Percentiles rank a stretch among this genome's conserved stretches.
Conservation (phyloP, 2,113 vertebrate genomes). For the Mustela nigripes region DNA sequence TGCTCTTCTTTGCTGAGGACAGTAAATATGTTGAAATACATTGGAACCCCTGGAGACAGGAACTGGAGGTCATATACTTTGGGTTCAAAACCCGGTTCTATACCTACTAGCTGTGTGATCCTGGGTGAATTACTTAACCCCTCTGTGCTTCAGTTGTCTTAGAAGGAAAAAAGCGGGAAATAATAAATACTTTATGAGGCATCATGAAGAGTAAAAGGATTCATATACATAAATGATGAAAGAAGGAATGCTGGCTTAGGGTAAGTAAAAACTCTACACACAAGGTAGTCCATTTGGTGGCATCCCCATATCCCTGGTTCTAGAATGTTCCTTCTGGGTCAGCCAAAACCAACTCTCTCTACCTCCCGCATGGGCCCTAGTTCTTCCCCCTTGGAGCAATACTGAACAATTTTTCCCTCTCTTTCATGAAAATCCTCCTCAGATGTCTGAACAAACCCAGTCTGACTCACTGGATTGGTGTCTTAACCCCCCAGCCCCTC, state of each 20-base stretch:
- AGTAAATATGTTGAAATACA: background rate
- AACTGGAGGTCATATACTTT: background rate
- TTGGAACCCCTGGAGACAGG: background rate
- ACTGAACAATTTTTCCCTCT: background rate
- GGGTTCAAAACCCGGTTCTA: background rate
- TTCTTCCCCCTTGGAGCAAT: too few relatives aligned
- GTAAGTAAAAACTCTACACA: background rate
- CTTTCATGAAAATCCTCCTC: background rate
- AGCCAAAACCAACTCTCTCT: background rate
- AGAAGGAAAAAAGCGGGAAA: background rate
- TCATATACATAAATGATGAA: background rate
- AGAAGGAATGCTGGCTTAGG: background rate
- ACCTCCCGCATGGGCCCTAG: accelerated
- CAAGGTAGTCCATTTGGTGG: background rate
- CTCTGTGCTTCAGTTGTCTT: background rate
- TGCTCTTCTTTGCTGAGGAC: background rate
- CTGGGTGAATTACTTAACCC: background rate
- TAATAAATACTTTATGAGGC: background rate
- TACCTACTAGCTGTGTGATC: background rate
- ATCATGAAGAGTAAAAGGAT: background rate
- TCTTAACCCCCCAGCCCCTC: background rate
- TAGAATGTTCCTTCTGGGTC: too few relatives aligned
- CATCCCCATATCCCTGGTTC: background rate
- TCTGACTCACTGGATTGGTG: background rate
- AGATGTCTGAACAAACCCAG: background rate